These are phyloP conservation scores for Diplodus sargus DNA, from an alignment of 2,797 vertebrate species.

Conservation along the genomic window DNA sequence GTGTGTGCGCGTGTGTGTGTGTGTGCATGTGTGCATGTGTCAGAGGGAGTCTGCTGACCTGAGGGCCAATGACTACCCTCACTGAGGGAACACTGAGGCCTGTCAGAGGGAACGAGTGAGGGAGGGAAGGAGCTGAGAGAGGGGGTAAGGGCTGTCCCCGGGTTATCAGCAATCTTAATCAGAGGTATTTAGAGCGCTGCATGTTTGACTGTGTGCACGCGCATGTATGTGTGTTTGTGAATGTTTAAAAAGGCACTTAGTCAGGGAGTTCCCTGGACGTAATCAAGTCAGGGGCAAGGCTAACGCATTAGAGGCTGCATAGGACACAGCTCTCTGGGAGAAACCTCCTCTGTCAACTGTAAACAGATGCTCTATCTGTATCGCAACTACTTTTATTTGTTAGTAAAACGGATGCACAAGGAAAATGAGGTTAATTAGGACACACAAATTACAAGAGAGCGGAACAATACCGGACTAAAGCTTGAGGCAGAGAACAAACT, in stretches of 20 bases:
- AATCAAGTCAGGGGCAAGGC: conserved; percentile 42
- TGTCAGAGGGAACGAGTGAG: conserved; percentile 8
- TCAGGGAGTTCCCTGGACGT: conserved; percentile 64
- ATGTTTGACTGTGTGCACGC: conserved; percentile 14
- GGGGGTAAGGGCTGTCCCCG: conserved; percentile 50
- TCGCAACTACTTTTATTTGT: not conserved
- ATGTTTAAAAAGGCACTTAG: conserved; percentile 56
- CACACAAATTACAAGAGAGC: not conserved
- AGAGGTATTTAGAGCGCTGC: conserved; percentile 51
- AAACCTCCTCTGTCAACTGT: conserved; percentile 10
- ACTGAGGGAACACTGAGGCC: conserved; percentile 41
- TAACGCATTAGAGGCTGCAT: conserved; percentile 25
- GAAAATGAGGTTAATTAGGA: conserved; percentile 3
- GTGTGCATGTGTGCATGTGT: conserved; percentile 16
- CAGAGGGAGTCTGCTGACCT: conserved; percentile 27
- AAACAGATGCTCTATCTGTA: conserved; percentile 19
- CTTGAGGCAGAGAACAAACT: conserved; percentile 2
- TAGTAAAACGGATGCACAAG: not conserved
- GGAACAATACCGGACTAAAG: conserved; percentile 8
- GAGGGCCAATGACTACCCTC: conserved; percentile 35
- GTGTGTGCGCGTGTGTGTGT: conserved; percentile 14
- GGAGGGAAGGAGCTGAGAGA: conserved; percentile 17
- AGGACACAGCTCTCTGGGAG: not conserved
- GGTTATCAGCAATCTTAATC: conserved; percentile 60
- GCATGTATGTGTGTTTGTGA: conserved; percentile 13